phyloP scores from a whole-genome alignment of 2,888 invertebrate species.

The Muscina levida region DNA sequence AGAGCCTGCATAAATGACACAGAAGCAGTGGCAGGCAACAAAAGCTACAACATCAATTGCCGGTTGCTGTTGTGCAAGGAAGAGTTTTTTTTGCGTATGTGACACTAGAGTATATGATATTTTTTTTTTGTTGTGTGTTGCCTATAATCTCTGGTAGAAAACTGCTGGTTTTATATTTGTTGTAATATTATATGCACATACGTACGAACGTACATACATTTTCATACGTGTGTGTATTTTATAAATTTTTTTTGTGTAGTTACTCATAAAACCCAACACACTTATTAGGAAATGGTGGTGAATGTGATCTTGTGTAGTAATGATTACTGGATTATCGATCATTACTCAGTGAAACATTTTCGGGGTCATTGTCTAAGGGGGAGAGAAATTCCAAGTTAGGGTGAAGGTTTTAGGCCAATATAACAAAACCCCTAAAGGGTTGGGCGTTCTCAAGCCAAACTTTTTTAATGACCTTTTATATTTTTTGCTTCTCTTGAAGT shows the following conservation, averaged over 20 bases:
- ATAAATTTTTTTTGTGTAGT: conserved; percentile 1
- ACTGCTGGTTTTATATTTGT: conserved; percentile 50
- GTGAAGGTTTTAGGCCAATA: too few relatives aligned
- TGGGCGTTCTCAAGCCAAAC: too few relatives aligned
- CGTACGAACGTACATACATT: neutral
- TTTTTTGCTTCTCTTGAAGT: too few relatives aligned
- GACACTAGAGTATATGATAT: conserved; percentile 4
- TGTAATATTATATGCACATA: conserved; percentile 32
- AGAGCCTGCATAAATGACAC: conserved; percentile 60
- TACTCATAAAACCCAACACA: too few relatives aligned
- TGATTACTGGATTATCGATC: too few relatives aligned
- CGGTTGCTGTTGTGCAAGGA: conserved; percentile 32
- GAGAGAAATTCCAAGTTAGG: too few relatives aligned
- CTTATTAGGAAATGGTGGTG: too few relatives aligned
- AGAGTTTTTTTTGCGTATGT: conserved; percentile 13
- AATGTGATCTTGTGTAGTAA: too few relatives aligned
- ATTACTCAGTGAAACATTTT: too few relatives aligned
- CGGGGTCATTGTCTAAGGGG: too few relatives aligned
- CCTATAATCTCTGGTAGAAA: conserved; percentile 58
- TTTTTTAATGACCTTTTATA: too few relatives aligned
- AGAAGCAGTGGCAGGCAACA: conserved; percentile 42
- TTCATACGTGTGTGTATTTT: neutral
- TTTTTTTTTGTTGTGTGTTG: conserved; percentile 30
- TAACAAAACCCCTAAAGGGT: too few relatives aligned
- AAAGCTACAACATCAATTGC: conserved; percentile 30